Conservation (phyloP, 2,797 vertebrate genomes). For the Botia almorhae region DNA sequence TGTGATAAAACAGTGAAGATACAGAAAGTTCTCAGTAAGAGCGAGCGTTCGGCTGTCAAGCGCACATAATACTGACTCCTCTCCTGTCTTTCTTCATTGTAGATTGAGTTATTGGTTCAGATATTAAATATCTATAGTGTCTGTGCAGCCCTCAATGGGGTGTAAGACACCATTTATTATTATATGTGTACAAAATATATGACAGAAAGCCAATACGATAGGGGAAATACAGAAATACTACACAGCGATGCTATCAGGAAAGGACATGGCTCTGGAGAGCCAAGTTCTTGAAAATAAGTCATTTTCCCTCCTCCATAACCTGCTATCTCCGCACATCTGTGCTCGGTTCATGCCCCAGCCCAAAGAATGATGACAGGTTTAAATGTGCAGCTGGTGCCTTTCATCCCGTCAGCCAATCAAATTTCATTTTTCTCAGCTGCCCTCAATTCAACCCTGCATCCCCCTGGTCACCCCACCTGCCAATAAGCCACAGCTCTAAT, state of each 20-base stretch:
- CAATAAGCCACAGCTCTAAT: slow-evolving; percentile 37
- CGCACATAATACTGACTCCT: neutral
- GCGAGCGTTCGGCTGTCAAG: neutral
- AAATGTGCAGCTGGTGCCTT: slow-evolving; percentile 44
- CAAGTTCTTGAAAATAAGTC: slow-evolving; percentile 41
- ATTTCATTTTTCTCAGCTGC: slow-evolving; percentile 36
- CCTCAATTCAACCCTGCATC: slow-evolving; percentile 27
- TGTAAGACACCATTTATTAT: slow-evolving; percentile 14
- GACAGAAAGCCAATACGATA: slow-evolving; percentile 6
- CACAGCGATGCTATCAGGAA: slow-evolving; percentile 22
- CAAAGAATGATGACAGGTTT: slow-evolving; percentile 31
- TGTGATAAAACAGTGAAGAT: neutral
- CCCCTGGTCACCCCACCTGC: neutral
- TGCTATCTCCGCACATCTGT: slow-evolving; percentile 42
- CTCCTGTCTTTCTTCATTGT: neutral
- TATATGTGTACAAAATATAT: slow-evolving; percentile 25
- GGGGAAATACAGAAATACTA: slow-evolving; percentile 4
- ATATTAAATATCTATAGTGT: slow-evolving; percentile 17
- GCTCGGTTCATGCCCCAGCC: slow-evolving; percentile 27
- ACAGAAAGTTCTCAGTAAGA: neutral
- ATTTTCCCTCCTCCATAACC: slow-evolving; percentile 35
- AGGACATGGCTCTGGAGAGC: slow-evolving; percentile 31
- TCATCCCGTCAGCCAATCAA: slow-evolving; percentile 50
- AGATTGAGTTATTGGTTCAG: slow-evolving; percentile 6
- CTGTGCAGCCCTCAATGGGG: neutral